phyloP scores from a whole-genome alignment of 1,140 invertebrate species.

The Eurosta solidaginis region DNA sequence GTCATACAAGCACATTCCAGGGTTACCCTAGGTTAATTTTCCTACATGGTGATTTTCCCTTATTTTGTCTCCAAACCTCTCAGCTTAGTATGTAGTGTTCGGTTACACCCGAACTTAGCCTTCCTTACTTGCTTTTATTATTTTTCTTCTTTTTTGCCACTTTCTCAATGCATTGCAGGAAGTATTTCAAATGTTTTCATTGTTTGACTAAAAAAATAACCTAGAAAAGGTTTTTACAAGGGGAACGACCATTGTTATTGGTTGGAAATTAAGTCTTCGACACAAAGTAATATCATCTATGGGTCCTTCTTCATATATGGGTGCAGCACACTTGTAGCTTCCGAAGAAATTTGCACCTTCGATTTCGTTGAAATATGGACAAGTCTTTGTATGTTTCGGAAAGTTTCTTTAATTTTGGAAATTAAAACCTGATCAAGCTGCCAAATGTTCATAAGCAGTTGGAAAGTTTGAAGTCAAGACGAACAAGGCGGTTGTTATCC shows the following conservation, averaged over 20 bases:
- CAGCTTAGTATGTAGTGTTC: too few species aligned
- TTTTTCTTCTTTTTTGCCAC: background rate
- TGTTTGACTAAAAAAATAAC: background rate
- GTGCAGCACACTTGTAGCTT: background rate
- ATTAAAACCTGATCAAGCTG: too few species aligned
- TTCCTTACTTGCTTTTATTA: too few species aligned
- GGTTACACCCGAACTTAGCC: too few species aligned
- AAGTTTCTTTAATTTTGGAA: too few species aligned
- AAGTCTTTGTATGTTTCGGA: background rate
- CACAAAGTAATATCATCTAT: background rate
- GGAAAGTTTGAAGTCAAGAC: too few species aligned
- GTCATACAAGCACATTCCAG: too few species aligned
- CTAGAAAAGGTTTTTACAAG: background rate
- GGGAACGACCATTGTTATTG: background rate
- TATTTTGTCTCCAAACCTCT: too few species aligned
- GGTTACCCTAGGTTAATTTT: too few species aligned
- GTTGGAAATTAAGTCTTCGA: background rate
- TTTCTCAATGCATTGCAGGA: background rate
- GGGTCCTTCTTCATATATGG: background rate
- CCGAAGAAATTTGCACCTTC: background rate
- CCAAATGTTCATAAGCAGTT: too few species aligned
- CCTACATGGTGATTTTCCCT: too few species aligned
- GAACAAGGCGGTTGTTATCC: too few species aligned
- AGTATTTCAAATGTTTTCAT: background rate
- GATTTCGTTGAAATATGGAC: background rate